A percentile compares a stretch with the other conserved stretches of the same genome.
Conservation (phyloP, 2,113 vertebrate species). For the Trinectes maculatus region DNA sequence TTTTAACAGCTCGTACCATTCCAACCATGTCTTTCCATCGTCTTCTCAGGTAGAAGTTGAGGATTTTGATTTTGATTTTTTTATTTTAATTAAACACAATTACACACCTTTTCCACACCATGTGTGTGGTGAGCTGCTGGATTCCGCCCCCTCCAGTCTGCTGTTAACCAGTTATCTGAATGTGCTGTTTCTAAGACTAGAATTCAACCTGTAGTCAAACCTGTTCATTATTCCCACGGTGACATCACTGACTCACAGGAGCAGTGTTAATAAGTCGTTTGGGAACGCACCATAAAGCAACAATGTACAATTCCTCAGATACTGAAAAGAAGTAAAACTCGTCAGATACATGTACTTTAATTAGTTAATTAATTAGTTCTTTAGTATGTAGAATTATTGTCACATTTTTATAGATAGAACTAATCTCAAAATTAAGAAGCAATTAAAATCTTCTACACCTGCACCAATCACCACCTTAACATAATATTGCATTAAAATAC, state of each 20-base stretch:
- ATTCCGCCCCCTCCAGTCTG: conserved; percentile 2
- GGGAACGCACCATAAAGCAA: background rate
- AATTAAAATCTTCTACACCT: background rate
- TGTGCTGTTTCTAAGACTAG: background rate
- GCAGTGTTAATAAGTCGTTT: background rate
- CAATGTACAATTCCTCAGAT: no score
- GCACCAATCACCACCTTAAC: no score
- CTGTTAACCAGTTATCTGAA: conserved; percentile 1
- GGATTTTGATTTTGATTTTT: conserved; percentile 20
- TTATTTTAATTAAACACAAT: conserved; percentile 39
- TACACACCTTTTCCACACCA: background rate
- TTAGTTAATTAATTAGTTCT: no score
- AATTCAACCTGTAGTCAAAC: background rate
- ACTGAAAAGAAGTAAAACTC: no score
- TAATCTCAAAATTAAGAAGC: background rate
- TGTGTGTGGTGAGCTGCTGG: background rate
- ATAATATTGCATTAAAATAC: background rate
- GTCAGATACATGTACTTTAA: no score
- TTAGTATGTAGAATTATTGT: no score
- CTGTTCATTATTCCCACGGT: background rate
- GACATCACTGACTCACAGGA: background rate
- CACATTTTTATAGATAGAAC: background rate
- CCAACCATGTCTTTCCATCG: conserved; percentile 21
- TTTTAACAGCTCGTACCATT: conserved; percentile 54
- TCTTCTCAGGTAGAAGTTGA: conserved; percentile 3